Evolutionary conservation across 1,140 invertebrate genomes (phyloP), one percentile per base, ranked within the genome.

Genomic region (Melanaphis sacchari): DNA sequence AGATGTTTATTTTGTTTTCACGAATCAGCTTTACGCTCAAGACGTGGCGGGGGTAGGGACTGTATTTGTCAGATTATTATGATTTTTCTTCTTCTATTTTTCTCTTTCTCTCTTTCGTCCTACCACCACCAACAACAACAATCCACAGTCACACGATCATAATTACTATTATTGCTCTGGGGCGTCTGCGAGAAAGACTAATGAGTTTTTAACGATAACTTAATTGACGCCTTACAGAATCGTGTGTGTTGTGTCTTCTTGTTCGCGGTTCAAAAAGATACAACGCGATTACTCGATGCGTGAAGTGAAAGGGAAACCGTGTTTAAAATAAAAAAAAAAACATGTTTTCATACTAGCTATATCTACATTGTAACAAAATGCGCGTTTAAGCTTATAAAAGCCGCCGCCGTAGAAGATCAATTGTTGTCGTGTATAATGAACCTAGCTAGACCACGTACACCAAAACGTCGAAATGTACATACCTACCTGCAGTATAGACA

Each of bases 161-260:
- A 49, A 92, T 92, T 92, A 92, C 91, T 82, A 49, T 92, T 84
- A 82, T 92, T 49, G 41, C 91, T 92, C 21, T 43, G 91, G 66
- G 91, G 43, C 76, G 91, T 92, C 2, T 38, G 91, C 76, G 40
- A 46, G 90, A 82, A 43, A 92, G 88, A 89, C 46, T 92, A 92
- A 92, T 82, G 91, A 92, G 91, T 82, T 92, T 92, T 92, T 92
- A 92, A 92, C 91, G 91, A 92, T 92, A 92, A 92, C 91, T 92
- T 92, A 92, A 92, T 92, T 92, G 91, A 92, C 91, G 91, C 91
- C 9, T 92, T 46, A n/a, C 84, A 41, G 31, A 43, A 38, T 36
- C 43, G 91, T 82, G 59, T 46, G 41, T 26, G 36, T 54, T 36
- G 49, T 92, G 91, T 92, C 91, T 92, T 92, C 91, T 92, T 52